A percentile compares a stretch with the other conserved stretches of the same genome.
Conservation (phyloP, 2,113 vertebrate genomes). For the Bos javanicus region DNA sequence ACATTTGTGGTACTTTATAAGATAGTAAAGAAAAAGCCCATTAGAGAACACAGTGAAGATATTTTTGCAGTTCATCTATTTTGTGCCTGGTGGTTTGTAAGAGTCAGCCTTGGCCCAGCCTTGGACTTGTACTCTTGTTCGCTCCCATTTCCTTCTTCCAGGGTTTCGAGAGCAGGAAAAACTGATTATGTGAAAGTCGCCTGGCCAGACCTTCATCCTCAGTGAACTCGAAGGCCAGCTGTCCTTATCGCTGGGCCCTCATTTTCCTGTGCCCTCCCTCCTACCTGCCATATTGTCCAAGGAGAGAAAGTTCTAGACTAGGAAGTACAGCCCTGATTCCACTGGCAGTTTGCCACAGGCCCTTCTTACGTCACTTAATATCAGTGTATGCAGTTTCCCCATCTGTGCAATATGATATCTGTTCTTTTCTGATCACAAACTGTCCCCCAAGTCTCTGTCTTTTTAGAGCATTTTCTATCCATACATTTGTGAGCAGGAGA, state of each 20-base stretch:
- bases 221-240: background rate
- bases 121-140: background rate
- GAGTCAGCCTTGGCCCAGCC: background rate
- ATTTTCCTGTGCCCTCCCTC: background rate
- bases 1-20: background rate
- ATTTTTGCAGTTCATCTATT: background rate
- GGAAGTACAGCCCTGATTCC: background rate
- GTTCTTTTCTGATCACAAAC: background rate
- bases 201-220: background rate
- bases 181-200: background rate
- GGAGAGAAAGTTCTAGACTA: background rate
- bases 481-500: background rate
- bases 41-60: background rate
- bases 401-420: too few species aligned
- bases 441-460: background rate
- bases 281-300: too few species aligned
- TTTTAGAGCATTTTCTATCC: background rate
- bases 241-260: background rate
- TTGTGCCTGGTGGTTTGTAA: background rate
- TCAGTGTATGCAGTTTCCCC: background rate
- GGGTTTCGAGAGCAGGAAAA: background rate
- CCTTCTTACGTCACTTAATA: background rate
- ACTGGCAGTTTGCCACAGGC: background rate
- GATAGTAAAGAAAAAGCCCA: background rate
- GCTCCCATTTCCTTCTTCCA: background rate